Evolutionary conservation across 30 jellyfish, hydroid and myxozoan species (phyloP).

Genomic region (Catostylus mosaicus): DNA sequence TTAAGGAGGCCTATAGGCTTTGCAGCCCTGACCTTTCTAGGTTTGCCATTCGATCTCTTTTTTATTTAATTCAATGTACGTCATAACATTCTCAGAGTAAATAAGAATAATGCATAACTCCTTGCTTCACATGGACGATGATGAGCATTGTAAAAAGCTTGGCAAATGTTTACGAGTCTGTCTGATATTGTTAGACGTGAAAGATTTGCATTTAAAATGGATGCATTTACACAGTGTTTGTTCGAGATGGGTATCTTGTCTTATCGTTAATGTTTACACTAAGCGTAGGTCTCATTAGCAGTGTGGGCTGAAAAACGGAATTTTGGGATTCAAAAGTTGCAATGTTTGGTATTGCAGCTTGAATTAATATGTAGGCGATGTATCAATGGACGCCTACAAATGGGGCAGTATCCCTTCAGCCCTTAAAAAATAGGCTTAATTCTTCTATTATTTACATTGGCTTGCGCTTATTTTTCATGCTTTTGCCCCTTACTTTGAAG

Average conservation of each 20-base stretch:
- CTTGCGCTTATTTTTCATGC: too few species aligned
- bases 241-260: not conserved
- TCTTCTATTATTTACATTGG: too few species aligned
- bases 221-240: conserved; percentile 27
- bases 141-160: not conserved
- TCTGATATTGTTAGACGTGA: conserved; percentile 50
- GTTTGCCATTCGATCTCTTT: too few species aligned
- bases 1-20: too few species aligned
- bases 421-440: too few species aligned
- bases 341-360: not conserved
- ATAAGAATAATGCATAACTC: not conserved
- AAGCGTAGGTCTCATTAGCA: not conserved
- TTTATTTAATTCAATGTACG: too few species aligned
- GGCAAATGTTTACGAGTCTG: conserved; percentile 55
- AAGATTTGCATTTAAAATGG: conserved; percentile 28
- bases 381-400: too few species aligned
- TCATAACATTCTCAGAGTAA: not conserved
- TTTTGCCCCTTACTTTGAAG: too few species aligned
- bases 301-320: not conserved
- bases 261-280: conserved; percentile 1
- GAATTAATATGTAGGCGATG: not conserved
- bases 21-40: too few species aligned
- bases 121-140: not conserved
- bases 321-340: not conserved
- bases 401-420: too few species aligned